Conservation (phyloP, 2,113 vertebrate genomes). For the Platanista minor region DNA sequence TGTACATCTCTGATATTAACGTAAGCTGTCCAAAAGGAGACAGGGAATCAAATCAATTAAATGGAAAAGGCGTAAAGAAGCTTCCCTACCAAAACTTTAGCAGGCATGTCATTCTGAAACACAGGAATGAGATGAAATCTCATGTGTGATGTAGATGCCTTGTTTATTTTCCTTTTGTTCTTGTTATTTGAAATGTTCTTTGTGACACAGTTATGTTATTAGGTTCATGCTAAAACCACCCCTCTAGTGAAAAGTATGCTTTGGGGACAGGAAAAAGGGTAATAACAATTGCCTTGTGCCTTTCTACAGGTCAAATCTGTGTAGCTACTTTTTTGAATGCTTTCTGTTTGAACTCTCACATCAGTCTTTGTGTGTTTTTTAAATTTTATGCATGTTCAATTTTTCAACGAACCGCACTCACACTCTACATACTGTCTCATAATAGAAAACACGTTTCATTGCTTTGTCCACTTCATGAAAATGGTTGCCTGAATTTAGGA, state of each 20-base stretch:
- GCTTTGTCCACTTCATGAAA: conserved; percentile 47
- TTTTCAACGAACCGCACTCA: background rate
- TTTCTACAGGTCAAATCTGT: background rate
- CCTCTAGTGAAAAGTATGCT: background rate
- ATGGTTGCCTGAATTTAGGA: conserved; percentile 8
- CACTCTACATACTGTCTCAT: background rate
- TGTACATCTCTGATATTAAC: background rate
- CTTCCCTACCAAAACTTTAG: background rate
- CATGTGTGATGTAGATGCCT: background rate
- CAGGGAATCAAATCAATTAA: background rate
- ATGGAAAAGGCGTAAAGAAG: background rate
- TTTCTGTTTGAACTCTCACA: conserved; percentile 27
- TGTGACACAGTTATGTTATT: background rate
- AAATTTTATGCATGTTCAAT: background rate
- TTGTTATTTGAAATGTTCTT: background rate
- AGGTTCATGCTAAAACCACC: background rate
- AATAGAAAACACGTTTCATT: conserved; percentile 11
- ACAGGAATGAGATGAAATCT: background rate
- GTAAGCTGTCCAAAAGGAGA: background rate
- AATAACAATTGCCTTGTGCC: background rate
- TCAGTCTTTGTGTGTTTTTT: background rate
- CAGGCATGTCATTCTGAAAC: background rate
- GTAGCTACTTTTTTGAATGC: background rate
- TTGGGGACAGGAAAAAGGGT: background rate
- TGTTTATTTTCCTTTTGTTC: background rate